Percentiles rank a stretch among this genome's conserved stretches.
These are phyloP conservation scores for Calcarius ornatus DNA, from an alignment of 2,113 vertebrate genomes.

Conservation along the genomic window DNA sequence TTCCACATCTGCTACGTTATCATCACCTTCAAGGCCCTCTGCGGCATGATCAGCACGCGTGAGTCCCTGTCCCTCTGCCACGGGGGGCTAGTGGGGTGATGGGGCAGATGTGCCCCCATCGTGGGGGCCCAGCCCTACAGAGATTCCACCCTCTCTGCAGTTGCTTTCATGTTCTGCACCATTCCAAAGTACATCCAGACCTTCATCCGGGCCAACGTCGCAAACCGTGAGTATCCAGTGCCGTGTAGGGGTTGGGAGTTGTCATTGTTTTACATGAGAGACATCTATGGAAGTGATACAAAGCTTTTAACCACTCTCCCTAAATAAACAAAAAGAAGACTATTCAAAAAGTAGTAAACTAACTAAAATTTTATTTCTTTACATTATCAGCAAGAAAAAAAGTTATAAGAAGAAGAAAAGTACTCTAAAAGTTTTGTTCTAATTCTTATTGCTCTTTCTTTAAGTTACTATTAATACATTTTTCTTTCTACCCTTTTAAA, in stretches of 20 bases:
- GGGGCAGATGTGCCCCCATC: fast-evolving
- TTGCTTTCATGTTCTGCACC: conserved; percentile 76
- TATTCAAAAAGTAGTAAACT: neutral
- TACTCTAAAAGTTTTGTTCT: neutral
- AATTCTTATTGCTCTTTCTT: neutral
- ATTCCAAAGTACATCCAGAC: conserved; percentile 78
- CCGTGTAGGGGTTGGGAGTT: fast-evolving
- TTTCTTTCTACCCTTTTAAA: neutral
- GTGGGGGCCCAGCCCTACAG: fast-evolving
- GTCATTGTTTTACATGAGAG: neutral
- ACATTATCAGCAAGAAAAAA: neutral
- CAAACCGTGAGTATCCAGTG: conserved; percentile 73
- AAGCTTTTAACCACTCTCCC: neutral
- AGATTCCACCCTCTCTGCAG: conserved; percentile 45
- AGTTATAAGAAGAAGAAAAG: neutral
- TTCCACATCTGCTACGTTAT: conserved; percentile 79
- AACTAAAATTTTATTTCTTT: neutral
- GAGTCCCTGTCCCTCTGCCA: neutral
- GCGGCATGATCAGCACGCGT: conserved; percentile 70
- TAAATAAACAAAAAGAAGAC: neutral
- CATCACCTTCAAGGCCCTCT: conserved; percentile 76
- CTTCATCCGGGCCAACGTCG: conserved; percentile 61
- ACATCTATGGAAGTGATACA: neutral
- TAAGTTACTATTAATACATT: neutral
- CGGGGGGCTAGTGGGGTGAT: fast-evolving